Evolutionary conservation across 2,888 invertebrate species (phyloP).

Genomic region (Argynnis bischoffii): DNA sequence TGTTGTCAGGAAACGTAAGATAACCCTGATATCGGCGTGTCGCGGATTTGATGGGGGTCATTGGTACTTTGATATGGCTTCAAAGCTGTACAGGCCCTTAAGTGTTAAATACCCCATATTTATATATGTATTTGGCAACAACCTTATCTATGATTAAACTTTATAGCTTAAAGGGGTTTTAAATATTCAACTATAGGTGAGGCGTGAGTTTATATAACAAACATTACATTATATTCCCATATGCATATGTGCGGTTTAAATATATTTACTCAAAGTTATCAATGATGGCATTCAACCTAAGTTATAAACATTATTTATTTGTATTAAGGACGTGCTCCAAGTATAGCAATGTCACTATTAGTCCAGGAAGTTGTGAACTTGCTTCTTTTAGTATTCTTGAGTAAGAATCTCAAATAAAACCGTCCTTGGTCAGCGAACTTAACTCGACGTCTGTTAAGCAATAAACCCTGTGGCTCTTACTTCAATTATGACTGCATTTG

Average conservation of each 20-base stretch:
- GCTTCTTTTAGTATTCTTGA: conserved; percentile 22
- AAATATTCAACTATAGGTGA: conserved; percentile 2
- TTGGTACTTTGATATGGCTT: conserved; percentile 5
- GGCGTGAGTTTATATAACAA: neutral
- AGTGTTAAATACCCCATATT: neutral
- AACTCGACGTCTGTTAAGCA: neutral
- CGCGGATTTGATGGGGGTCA: conserved; percentile 42
- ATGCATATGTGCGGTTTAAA: no score
- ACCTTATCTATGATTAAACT: neutral
- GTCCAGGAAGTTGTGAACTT: conserved; percentile 16
- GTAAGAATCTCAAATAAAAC: neutral
- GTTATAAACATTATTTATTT: no score
- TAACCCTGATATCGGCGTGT: conserved; percentile 51
- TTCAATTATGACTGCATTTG: no score
- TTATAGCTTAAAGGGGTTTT: neutral
- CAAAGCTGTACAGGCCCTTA: neutral
- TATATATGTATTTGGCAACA: neutral
- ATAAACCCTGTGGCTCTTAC: no score
- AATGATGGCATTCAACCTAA: no score
- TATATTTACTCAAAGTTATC: no score
- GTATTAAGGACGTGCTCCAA: neutral
- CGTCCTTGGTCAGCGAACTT: neutral
- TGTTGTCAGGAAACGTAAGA: conserved; percentile 51
- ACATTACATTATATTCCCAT: neutral
- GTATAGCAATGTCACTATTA: conserved; percentile 5